Evolutionary conservation across 2,888 invertebrate species (phyloP).

Genomic region (Orthosia gothica): DNA sequence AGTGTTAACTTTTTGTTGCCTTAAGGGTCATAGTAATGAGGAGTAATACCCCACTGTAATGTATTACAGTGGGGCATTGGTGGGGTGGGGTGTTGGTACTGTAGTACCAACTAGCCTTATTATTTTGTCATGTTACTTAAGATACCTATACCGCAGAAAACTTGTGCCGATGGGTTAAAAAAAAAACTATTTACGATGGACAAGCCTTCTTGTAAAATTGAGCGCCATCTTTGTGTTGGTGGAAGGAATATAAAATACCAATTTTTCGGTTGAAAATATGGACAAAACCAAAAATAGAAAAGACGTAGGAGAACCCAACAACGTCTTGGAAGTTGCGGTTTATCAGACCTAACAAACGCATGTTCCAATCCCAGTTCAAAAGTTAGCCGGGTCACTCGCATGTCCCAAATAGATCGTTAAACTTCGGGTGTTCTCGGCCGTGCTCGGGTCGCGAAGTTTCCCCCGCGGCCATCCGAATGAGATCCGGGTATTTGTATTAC

Average conservation of each 20-base stretch:
- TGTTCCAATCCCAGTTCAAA: conserved; percentile 17
- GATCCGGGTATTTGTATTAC: conserved; percentile 58
- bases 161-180: too few relatives aligned
- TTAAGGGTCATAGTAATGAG: too few relatives aligned
- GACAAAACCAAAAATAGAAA: too few relatives aligned
- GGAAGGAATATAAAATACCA: not conserved
- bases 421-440: conserved; percentile 54
- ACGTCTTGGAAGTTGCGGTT: conserved; percentile 6
- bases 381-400: conserved; percentile 40
- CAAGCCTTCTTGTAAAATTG: not conserved
- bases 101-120: too few relatives aligned
- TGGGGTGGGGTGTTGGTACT: too few relatives aligned
- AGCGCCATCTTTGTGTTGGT: not conserved
- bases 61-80: too few relatives aligned
- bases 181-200: too few relatives aligned
- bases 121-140: too few relatives aligned
- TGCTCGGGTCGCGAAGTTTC: conserved; percentile 56
- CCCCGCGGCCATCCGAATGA: conserved; percentile 56
- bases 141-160: too few relatives aligned
- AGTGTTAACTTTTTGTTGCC: too few relatives aligned
- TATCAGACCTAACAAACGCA: conserved; percentile 15
- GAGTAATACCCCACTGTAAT: too few relatives aligned
- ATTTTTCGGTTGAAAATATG: not conserved
- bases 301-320: not conserved
- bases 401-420: conserved; percentile 67